Base-by-base conservation (phyloP, 2,888 invertebrate species). In the Euzophera pinguis region DNA sequence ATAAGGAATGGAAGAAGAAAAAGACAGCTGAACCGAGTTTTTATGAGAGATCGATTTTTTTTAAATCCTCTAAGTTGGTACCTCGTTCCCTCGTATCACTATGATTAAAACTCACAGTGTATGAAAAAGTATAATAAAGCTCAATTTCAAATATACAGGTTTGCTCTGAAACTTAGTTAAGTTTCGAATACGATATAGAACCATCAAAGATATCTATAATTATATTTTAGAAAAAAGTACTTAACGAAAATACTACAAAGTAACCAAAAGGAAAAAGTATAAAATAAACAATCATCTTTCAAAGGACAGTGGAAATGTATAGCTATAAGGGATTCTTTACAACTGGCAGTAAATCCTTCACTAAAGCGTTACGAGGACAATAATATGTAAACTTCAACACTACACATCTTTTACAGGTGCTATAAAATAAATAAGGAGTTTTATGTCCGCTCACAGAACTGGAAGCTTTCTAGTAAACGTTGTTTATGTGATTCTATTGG, bases 351-450 rank as follows among this genome's bases (percentile, higher is more conserved):
- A 49, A 49, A 49, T 27, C 6, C 10, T 22, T 22, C 12, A 34
- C 41, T 39, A 50, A 41, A 50, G 17, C n/a, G 17, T 43, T 42
- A 43, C 42, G 35, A 48, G 41, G 55, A 60, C 60, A 62, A 69
- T 67, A 72, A 65, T 66, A 72, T 63, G 65, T 68, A 67, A 72
- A 74, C 64, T 73, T 62, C 57, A 60, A 69, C 66, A 67, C 69
- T 64, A 64, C 65, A 63, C 59, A 64, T 69, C 65, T 59, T 71
- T 73, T 73, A 73, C 67, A 63, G 67, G 65, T 60, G 64, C 71
- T 69, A 69, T 74, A 70, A 75, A 78, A 78, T 78, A 79, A 75
- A 77, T 75, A 77, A 75, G 66, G 53, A 57, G 54, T 63, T 73
- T 72, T 77, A 73, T 74, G 65, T 66, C 53, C 27, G 10, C 8